These are phyloP conservation scores for Galerucella pusilla DNA, from an alignment of 2,888 invertebrate species.

Conservation along the genomic window DNA sequence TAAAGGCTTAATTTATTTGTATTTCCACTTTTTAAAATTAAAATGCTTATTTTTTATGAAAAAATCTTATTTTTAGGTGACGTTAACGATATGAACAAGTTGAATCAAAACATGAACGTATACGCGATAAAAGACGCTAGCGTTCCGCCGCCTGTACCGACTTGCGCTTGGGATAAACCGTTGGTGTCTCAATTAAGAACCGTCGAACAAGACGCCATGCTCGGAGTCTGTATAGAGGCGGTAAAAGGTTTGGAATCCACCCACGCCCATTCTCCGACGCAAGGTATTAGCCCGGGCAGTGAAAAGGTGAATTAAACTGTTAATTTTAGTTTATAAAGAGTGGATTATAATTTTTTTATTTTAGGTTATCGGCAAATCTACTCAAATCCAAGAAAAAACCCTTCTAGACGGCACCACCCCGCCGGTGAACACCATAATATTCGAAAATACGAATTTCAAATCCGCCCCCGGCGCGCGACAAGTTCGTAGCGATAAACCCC, in stretches of 20 bases:
- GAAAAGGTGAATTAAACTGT: slow-evolving; percentile 55
- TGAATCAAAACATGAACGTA: slow-evolving; percentile 58
- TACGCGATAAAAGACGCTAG: slow-evolving; percentile 58
- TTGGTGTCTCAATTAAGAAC: slow-evolving; percentile 76
- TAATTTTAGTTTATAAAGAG: too few species aligned
- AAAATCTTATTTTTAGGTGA: slow-evolving; percentile 50
- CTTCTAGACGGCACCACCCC: slow-evolving; percentile 80
- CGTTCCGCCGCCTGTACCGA: slow-evolving; percentile 59
- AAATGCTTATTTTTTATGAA: slow-evolving; percentile 46
- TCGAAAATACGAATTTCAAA: slow-evolving; percentile 92
- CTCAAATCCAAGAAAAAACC: slow-evolving; percentile 63
- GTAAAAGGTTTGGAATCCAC: slow-evolving; percentile 61
- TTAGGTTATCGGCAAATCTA: slow-evolving; percentile 55
- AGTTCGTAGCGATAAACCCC: slow-evolving; percentile 70
- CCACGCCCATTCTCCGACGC: slow-evolving; percentile 62
- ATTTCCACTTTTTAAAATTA: too few species aligned
- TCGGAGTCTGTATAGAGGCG: slow-evolving; percentile 58
- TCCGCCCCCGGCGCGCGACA: slow-evolving; percentile 73
- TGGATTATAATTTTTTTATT: slow-evolving; percentile 11
- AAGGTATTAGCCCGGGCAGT: slow-evolving; percentile 65
- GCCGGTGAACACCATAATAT: slow-evolving; percentile 88
- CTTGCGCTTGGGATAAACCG: slow-evolving; percentile 86
- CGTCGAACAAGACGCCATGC: slow-evolving; percentile 60
- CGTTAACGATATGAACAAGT: slow-evolving; percentile 66
- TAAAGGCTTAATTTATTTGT: too few species aligned